These are phyloP conservation scores for Pogonognathellus flavescens DNA, from an alignment of 1,140 invertebrate species.

Conservation along the genomic window DNA sequence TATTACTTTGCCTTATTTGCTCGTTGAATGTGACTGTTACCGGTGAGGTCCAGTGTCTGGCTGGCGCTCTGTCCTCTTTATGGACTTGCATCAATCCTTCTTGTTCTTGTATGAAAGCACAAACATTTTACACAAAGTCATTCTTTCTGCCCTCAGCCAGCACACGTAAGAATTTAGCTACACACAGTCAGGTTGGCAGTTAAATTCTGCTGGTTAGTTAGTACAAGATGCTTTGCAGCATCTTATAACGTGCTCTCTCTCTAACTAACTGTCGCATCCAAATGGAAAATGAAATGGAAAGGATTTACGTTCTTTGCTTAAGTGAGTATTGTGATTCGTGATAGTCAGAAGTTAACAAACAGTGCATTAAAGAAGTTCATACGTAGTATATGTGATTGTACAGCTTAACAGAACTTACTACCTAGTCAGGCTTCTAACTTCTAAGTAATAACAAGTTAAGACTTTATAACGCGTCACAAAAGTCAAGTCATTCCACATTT, in stretches of 20 bases:
- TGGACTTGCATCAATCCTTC: slow-evolving; percentile 9
- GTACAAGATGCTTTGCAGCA: neutral
- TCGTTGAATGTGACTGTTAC: neutral
- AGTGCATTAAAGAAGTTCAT: neutral
- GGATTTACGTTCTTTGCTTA: neutral
- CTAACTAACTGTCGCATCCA: neutral
- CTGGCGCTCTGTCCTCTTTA: slow-evolving; percentile 25
- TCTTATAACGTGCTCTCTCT: neutral
- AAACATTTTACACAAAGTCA: neutral
- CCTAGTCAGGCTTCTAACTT: neutral
- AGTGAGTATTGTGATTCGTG: neutral
- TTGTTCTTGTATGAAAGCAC: neutral
- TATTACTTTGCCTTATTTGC: slow-evolving; percentile 26
- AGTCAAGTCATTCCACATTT: slow-evolving; percentile 51
- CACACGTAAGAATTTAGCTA: neutral
- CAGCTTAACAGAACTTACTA: neutral
- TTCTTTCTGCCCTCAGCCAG: neutral
- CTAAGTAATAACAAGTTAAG: slow-evolving; percentile 25
- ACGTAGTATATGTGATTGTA: too few relatives aligned
- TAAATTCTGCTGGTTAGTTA: neutral
- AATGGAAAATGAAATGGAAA: slow-evolving; percentile 16
- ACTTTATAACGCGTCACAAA: slow-evolving; percentile 25
- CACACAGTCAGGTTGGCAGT: neutral
- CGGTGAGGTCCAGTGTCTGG: slow-evolving; percentile 22
- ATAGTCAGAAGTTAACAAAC: slow-evolving; percentile 4